A percentile compares a stretch with the other conserved stretches of the same genome.
These are phyloP conservation scores for Scomber japonicus DNA, from an alignment of 2,113 vertebrate species.

Conservation along the genomic window DNA sequence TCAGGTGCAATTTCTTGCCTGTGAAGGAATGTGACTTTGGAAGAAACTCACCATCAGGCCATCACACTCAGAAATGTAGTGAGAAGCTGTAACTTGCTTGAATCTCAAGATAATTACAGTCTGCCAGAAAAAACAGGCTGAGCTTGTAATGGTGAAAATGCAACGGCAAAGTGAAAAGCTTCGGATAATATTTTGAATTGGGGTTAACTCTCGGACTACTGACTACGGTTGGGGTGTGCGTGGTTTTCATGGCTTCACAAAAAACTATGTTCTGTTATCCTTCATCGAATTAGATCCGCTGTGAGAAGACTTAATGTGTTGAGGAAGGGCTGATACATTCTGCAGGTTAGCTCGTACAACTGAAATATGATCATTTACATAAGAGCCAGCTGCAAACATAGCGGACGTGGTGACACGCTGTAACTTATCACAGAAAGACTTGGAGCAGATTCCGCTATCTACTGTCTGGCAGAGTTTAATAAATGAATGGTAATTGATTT, in stretches of 20 bases:
- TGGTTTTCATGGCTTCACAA: no score
- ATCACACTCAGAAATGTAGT: neutral
- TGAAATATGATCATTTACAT: neutral
- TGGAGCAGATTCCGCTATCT: constrained; percentile 23
- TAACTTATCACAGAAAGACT: constrained; percentile 31
- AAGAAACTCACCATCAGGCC: neutral
- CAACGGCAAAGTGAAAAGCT: neutral
- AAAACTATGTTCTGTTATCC: neutral
- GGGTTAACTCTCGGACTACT: neutral
- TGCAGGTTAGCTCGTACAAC: neutral
- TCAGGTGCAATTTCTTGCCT: neutral
- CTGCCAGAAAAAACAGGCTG: neutral
- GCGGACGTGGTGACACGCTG: neutral
- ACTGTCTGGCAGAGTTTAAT: constrained; percentile 54
- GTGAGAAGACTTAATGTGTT: neutral
- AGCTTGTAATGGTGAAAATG: neutral
- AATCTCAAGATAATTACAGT: neutral
- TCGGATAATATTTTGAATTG: neutral
- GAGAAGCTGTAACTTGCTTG: neutral
- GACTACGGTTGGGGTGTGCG: neutral
- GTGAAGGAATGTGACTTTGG: neutral
- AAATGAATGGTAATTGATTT: constrained; percentile 47
- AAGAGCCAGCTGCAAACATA: neutral
- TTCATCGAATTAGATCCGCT: neutral
- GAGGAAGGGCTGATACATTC: neutral